Base-by-base conservation (phyloP, 2,797 vertebrate species). In the Neopelma chrysocephalum region DNA sequence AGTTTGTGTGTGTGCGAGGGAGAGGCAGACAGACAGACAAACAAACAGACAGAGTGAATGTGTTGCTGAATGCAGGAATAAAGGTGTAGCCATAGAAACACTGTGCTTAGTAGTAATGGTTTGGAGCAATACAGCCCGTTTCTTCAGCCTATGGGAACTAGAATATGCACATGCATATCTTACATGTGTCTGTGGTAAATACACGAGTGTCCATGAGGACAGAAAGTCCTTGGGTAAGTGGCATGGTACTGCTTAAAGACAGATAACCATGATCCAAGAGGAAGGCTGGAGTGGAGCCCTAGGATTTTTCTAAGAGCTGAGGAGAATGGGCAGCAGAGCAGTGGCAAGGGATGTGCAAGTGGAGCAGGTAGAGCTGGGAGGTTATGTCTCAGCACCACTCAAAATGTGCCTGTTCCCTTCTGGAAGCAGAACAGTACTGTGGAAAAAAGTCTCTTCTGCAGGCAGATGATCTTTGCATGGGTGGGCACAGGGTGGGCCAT, bases 71-170 rank as follows among this genome's bases (percentile, higher is more conserved):
- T 40, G 53, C 70, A 65, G 23, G 73, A 90, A 80, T 27, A 79
- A 68, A 93, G 72, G 89, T 75, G 89, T 90, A 89, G 91, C 90
- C 89, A 92, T 96, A 96, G 96, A 96, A 95, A 91, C 93, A 87
- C 82, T 15, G 78, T 47, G 82, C 76, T 92, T 22, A 4, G 27
- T 17, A 58, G 64, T 17, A 51, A 82, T 91, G 42, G 66, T 66
- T 94, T 45, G 18, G 60, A 90, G 83, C 40, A 65, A 58, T 61
- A 61, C 53, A 88, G 82, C 64, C 90, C 83, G 32, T 77, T 82
- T 81, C 81, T 78, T 57, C 68, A 87, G 54, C 80, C 76, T 42
- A 25, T 48, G 38, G 47, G 48, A 91, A 88, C 58, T 70, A 56
- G 73, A 42, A 17, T 57, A 36, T 27, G 54, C 70, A 42, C 76